phyloP scores from a whole-genome alignment of 2,888 invertebrate species.

The Drosophila eohydei region DNA sequence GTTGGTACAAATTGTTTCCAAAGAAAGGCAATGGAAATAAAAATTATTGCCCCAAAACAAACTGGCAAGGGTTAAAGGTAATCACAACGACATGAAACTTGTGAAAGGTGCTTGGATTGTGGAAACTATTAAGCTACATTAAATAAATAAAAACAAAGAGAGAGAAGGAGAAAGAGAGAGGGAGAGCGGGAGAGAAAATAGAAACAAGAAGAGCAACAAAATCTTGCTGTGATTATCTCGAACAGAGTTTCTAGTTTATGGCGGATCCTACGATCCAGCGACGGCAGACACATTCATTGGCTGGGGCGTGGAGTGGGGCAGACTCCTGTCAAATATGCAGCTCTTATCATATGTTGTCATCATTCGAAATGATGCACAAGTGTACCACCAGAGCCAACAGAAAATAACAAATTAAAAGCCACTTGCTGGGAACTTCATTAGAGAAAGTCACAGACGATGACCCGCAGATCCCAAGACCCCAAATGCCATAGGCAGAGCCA shows the following conservation, averaged over 20 bases:
- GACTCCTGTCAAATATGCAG: constrained; percentile 56
- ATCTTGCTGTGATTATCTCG: constrained; percentile 50
- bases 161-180: neutral
- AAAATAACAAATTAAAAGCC: constrained; percentile 65
- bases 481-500: constrained; percentile 4
- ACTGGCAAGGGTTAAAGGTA: constrained; percentile 74
- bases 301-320: neutral
- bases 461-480: constrained; percentile 46
- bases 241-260: constrained; percentile 56
- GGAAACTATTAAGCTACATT: constrained; percentile 48
- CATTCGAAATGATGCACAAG: constrained; percentile 60
- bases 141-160: constrained; percentile 32
- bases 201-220: constrained; percentile 19
- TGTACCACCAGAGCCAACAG: constrained; percentile 40
- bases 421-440: constrained; percentile 76
- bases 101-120: constrained; percentile 68
- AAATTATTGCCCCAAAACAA: constrained; percentile 69
- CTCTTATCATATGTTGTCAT: constrained; percentile 73
- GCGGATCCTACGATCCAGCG: constrained; percentile 60
- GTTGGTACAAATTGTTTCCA: constrained; percentile 80
- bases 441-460: constrained; percentile 72
- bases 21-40: constrained; percentile 78
- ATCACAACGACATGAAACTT: constrained; percentile 67
- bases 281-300: constrained; percentile 57
- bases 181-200: neutral